Evolutionary conservation across 2,113 vertebrate genomes (phyloP).

Genomic region (Propithecus coquereli): DNA sequence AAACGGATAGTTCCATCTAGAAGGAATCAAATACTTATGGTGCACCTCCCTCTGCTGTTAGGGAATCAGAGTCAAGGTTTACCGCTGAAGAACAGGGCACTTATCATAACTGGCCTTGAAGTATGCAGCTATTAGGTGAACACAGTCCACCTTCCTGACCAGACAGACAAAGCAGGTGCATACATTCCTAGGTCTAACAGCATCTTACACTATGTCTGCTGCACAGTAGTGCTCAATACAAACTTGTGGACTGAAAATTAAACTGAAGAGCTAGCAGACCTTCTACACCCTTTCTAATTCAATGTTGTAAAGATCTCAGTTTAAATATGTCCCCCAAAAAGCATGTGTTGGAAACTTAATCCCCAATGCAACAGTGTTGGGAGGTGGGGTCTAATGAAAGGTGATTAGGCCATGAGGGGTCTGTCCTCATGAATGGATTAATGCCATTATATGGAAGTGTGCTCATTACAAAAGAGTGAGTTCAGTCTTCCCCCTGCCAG

Average conservation of each 20-base stretch:
- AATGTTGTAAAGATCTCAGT: neutral
- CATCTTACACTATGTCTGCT: rapidly evolving
- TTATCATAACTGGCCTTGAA: neutral
- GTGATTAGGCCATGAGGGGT: neutral
- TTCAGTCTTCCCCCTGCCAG: too few relatives aligned
- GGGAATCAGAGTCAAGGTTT: neutral
- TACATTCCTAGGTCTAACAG: neutral
- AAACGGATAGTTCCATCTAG: too few relatives aligned
- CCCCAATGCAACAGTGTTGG: neutral
- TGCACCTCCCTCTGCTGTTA: too few relatives aligned
- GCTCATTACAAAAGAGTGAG: neutral
- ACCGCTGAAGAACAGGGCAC: neutral
- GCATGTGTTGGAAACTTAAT: neutral
- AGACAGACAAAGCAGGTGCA: neutral
- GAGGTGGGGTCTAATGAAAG: neutral
- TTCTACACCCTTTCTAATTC: neutral
- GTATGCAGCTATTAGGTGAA: neutral
- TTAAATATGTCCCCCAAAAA: neutral
- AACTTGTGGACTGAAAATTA: neutral
- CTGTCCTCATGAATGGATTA: neutral
- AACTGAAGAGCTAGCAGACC: neutral
- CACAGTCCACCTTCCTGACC: neutral
- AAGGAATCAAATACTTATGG: neutral
- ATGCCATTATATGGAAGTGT: too few relatives aligned
- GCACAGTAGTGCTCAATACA: rapidly evolving